phyloP scores from a whole-genome alignment of 2,797 vertebrate genomes.

The Muscicapa comitata region DNA sequence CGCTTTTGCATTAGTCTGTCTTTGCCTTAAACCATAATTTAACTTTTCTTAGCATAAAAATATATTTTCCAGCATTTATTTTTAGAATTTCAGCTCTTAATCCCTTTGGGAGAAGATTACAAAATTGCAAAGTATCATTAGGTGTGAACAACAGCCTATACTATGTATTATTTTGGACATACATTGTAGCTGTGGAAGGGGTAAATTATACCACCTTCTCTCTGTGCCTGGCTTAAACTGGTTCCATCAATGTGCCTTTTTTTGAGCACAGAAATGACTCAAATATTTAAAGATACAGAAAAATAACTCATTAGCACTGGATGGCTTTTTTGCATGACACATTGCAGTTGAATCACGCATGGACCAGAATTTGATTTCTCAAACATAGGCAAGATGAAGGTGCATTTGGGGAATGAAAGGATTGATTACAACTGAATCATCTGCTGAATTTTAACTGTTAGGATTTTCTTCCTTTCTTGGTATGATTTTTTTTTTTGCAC shows the following conservation, averaged over 20 bases:
- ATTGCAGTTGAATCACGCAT: background rate
- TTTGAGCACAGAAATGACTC: constrained; percentile 29
- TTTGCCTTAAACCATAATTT: background rate
- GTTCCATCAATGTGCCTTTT: background rate
- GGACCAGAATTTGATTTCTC: constrained; percentile 12
- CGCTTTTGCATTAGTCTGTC: background rate
- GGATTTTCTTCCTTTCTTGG: constrained; percentile 9
- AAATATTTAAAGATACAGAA: constrained; percentile 17
- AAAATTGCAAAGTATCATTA: background rate
- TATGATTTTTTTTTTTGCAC: background rate
- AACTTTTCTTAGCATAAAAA: background rate
- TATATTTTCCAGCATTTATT: background rate
- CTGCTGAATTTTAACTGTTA: background rate
- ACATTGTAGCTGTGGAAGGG: background rate
- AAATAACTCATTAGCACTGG: constrained; percentile 29
- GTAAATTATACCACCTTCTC: background rate
- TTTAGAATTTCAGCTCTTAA: background rate
- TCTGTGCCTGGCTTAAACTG: background rate
- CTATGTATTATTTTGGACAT: background rate
- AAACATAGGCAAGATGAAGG: background rate
- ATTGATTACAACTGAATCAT: constrained; percentile 16
- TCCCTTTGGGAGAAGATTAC: background rate
- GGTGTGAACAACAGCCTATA: background rate
- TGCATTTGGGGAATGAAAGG: background rate
- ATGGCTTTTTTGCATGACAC: constrained; percentile 8